phyloP scores from a whole-genome alignment of 2,888 invertebrate genomes.

The Seira sanloemensis region DNA sequence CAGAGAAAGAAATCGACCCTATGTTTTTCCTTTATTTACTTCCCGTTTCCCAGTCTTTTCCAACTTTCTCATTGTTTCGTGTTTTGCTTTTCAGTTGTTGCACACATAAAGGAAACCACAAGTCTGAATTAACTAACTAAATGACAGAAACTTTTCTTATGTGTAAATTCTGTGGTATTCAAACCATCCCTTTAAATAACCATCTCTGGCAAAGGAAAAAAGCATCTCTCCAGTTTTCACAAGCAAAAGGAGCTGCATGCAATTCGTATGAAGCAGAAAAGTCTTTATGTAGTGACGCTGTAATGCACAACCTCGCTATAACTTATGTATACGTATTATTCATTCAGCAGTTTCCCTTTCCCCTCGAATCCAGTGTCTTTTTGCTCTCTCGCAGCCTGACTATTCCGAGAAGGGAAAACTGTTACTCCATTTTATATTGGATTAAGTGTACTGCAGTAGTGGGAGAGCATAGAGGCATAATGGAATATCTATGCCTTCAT shows the following conservation, averaged over 20 bases:
- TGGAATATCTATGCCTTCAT: slow-evolving; percentile 4
- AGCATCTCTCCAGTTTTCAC: not conserved
- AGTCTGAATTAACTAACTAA: slow-evolving; percentile 4
- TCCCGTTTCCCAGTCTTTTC: not conserved
- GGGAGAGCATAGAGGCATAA: slow-evolving; percentile 8
- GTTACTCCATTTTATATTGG: slow-evolving; percentile 30
- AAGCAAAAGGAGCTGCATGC: not conserved
- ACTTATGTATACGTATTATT: not conserved
- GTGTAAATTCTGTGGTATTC: not conserved
- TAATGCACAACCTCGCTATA: too few relatives aligned
- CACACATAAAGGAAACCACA: not conserved
- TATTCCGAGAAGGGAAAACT: not conserved
- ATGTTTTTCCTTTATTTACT: not conserved
- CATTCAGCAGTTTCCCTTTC: not conserved
- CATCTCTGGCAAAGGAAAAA: not conserved
- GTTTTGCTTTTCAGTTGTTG: not conserved
- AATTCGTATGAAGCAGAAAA: not conserved
- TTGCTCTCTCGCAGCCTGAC: too few relatives aligned
- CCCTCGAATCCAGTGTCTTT: not conserved
- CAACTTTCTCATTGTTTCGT: not conserved
- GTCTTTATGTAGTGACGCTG: too few relatives aligned
- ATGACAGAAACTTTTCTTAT: not conserved
- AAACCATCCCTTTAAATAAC: not conserved
- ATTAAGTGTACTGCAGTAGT: slow-evolving; percentile 25
- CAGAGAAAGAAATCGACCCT: not conserved